phyloP scores from a whole-genome alignment of 2,797 vertebrate genomes.

The Lates japonicus region DNA sequence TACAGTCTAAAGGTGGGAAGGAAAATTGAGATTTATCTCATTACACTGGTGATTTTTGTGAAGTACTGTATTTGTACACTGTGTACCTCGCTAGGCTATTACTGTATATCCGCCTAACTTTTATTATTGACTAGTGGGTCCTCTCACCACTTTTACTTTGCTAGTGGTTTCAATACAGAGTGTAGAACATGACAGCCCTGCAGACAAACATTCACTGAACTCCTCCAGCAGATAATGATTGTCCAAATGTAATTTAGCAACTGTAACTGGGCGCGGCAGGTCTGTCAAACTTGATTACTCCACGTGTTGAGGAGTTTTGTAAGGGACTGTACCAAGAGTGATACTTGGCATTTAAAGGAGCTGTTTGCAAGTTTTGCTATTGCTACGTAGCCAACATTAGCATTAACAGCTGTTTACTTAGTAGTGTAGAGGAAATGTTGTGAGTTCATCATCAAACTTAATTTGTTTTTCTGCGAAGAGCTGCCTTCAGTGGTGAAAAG shows the following conservation, averaged over 20 bases:
- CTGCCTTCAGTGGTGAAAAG: no score
- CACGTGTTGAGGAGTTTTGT: neutral
- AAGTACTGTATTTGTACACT: neutral
- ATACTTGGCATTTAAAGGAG: no score
- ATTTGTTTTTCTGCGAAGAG: no score
- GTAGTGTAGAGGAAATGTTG: no score
- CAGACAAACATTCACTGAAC: neutral
- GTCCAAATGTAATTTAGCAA: neutral
- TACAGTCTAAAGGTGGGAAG: slow-evolving; percentile 9
- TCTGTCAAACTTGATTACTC: neutral
- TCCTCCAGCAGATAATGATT: neutral
- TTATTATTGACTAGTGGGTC: neutral
- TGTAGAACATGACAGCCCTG: neutral
- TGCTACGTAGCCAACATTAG: no score
- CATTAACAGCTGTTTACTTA: no score
- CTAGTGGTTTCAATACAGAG: neutral
- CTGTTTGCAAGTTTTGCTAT: no score
- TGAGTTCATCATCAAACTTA: no score
- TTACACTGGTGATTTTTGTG: neutral
- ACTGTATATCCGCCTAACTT: neutral
- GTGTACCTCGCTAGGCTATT: neutral
- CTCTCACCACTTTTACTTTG: neutral
- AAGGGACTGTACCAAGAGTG: neutral
- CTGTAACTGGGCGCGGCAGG: neutral
- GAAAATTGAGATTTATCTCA: neutral